phyloP scores from a whole-genome alignment of 2,888 invertebrate genomes.

The Idaea aversata region DNA sequence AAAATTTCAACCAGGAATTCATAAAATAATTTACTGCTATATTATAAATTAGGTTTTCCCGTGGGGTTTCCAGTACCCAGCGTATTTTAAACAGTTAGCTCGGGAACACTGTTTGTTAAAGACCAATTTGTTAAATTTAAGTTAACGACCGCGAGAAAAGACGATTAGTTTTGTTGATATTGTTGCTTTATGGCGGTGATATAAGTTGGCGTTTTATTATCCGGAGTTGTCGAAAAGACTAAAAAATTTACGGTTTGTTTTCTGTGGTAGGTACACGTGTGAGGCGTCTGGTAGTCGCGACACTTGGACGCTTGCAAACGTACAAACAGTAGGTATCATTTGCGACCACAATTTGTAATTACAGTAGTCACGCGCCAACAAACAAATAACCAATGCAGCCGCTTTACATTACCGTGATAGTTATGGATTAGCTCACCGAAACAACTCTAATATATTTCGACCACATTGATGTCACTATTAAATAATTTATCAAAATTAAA shows the following conservation, averaged over 20 bases:
- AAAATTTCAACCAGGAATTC: constrained; percentile 52
- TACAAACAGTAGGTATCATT: constrained; percentile 38
- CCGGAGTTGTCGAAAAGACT: neutral
- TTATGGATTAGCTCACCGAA: constrained; percentile 56
- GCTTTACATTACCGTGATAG: constrained; percentile 55
- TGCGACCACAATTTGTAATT: constrained; percentile 51
- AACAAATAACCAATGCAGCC: constrained; percentile 50
- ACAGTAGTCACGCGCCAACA: constrained; percentile 47
- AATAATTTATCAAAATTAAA: constrained; percentile 49
- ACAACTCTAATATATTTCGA: constrained; percentile 52
- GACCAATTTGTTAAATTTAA: constrained; percentile 50
- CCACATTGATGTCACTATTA: constrained; percentile 48
- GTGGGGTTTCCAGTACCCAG: constrained; percentile 41
- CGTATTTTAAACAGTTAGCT: constrained; percentile 53
- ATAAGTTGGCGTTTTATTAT: constrained; percentile 21
- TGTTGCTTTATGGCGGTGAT: constrained; percentile 31
- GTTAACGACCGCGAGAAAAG: constrained; percentile 39
- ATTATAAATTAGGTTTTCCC: constrained; percentile 55
- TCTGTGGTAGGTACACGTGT: neutral
- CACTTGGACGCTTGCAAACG: constrained; percentile 30
- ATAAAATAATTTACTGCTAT: constrained; percentile 60
- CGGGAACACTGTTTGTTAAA: constrained; percentile 47
- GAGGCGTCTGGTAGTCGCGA: constrained; percentile 14
- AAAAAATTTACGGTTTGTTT: neutral
- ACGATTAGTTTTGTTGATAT: constrained; percentile 30